Conservation (phyloP, 2,888 invertebrate species). For the Exephanes ischioxanthus region DNA sequence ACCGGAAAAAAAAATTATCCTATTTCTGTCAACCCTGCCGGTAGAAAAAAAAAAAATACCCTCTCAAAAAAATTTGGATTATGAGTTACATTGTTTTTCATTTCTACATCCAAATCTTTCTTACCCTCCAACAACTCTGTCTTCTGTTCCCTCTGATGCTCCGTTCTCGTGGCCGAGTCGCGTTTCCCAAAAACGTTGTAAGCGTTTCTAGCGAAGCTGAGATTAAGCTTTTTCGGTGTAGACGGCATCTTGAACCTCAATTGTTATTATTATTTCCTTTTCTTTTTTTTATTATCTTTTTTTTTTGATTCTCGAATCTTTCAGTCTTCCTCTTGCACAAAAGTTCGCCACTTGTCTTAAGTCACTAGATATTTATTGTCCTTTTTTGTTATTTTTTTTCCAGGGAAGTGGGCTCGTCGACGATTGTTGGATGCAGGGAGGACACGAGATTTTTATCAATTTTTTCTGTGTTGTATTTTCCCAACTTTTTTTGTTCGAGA, state of each 20-base stretch:
- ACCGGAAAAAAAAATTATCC: no score
- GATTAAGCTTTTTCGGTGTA: slow-evolving; percentile 84
- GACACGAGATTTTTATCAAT: slow-evolving; percentile 36
- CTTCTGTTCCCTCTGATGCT: slow-evolving; percentile 83
- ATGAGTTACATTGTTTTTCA: neutral
- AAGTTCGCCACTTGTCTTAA: slow-evolving; percentile 66
- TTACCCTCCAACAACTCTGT: slow-evolving; percentile 85
- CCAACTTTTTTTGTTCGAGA: slow-evolving; percentile 7
- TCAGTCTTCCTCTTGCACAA: slow-evolving; percentile 31
- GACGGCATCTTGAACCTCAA: slow-evolving; percentile 80
- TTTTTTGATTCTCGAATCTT: neutral
- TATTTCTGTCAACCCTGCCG: no score
- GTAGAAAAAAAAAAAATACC: no score
- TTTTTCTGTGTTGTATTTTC: neutral
- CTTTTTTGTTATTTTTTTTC: slow-evolving; percentile 6
- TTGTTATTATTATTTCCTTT: neutral
- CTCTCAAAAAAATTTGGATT: neutral
- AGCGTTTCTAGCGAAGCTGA: slow-evolving; percentile 84
- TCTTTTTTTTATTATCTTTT: neutral
- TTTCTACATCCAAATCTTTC: slow-evolving; percentile 51
- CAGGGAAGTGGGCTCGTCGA: slow-evolving; percentile 14
- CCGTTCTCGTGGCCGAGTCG: slow-evolving; percentile 75
- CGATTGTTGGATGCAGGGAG: slow-evolving; percentile 43
- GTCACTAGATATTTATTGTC: slow-evolving; percentile 75
- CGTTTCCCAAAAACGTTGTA: slow-evolving; percentile 84